These are phyloP conservation scores for Elanoides forficatus DNA, from an alignment of 2,113 vertebrate species.

Conservation along the genomic window DNA sequence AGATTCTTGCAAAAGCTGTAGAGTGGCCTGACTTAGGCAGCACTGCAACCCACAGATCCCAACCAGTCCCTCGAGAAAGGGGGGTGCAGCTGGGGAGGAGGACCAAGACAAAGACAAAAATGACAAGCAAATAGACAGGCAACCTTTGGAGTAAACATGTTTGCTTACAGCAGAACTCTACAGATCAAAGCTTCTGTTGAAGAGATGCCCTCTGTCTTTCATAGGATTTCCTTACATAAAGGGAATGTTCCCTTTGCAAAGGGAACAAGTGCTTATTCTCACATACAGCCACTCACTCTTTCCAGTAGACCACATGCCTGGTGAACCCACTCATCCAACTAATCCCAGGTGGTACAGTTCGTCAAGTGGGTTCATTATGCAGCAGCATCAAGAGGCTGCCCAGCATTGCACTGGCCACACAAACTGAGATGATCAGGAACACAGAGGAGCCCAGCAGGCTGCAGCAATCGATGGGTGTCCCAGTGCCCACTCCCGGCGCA, in stretches of 20 bases:
- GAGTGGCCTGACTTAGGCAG: neutral
- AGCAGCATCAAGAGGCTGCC: constrained; percentile 4
- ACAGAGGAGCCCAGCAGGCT: neutral
- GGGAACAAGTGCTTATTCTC: neutral
- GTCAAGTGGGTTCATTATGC: neutral
- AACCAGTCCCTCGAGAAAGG: neutral
- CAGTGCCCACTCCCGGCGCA: neutral
- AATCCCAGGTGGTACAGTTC: neutral
- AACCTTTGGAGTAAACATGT: neutral
- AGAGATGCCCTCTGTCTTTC: neutral
- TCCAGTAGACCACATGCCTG: neutral
- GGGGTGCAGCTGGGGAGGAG: neutral
- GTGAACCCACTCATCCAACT: neutral
- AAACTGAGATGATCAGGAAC: neutral
- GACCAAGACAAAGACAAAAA: neutral
- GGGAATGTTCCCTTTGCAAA: neutral
- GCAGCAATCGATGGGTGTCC: neutral
- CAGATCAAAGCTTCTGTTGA: neutral
- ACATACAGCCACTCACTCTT: neutral
- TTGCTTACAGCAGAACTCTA: neutral
- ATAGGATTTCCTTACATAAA: neutral
- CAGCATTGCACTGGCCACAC: neutral
- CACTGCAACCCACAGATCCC: neutral
- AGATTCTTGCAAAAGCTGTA: neutral
- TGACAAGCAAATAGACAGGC: neutral